Percentiles rank a stretch among this genome's conserved stretches.
Conservation (phyloP, 2,888 invertebrate species). For the Diachrysia chrysitis region DNA sequence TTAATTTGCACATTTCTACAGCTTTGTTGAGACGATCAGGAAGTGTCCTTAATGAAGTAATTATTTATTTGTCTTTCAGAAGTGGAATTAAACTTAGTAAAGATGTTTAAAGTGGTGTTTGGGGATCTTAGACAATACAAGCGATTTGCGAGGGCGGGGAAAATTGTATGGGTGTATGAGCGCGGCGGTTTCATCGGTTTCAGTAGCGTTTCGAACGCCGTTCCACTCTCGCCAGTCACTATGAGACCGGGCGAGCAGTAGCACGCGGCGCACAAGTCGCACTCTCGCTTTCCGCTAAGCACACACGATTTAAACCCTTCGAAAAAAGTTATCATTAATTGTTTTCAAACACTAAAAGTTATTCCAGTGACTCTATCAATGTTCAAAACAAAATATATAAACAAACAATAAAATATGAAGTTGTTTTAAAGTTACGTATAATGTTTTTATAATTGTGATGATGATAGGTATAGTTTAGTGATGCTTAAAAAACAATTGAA, state of each 20-base stretch:
- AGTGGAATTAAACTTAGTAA: background rate
- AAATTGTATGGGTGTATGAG: constrained; percentile 23
- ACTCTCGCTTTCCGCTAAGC: constrained; percentile 67
- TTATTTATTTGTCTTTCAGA: constrained; percentile 3
- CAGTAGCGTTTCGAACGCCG: constrained; percentile 18
- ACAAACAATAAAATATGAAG: constrained; percentile 62
- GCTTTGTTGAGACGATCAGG: background rate
- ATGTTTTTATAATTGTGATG: constrained; percentile 65
- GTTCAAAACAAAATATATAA: constrained; percentile 58
- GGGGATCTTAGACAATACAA: background rate
- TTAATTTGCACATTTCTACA: constrained; percentile 1
- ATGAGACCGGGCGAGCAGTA: constrained; percentile 70
- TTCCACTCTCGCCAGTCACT: constrained; percentile 65
- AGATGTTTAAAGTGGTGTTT: background rate
- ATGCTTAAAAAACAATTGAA: constrained; percentile 56
- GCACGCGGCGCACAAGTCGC: constrained; percentile 67
- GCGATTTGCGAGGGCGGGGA: constrained; percentile 6
- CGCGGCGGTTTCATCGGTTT: constrained; percentile 19
- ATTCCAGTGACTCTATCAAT: constrained; percentile 57
- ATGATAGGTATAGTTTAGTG: constrained; percentile 56
- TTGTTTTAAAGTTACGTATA: constrained; percentile 50
- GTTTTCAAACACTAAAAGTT: constrained; percentile 63
- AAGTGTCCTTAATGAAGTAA: constrained; percentile 3
- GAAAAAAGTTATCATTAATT: constrained; percentile 71
- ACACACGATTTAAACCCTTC: constrained; percentile 61